Evolutionary conservation across 2,113 vertebrate genomes (phyloP).

Genomic region (Capricornis sumatraensis): DNA sequence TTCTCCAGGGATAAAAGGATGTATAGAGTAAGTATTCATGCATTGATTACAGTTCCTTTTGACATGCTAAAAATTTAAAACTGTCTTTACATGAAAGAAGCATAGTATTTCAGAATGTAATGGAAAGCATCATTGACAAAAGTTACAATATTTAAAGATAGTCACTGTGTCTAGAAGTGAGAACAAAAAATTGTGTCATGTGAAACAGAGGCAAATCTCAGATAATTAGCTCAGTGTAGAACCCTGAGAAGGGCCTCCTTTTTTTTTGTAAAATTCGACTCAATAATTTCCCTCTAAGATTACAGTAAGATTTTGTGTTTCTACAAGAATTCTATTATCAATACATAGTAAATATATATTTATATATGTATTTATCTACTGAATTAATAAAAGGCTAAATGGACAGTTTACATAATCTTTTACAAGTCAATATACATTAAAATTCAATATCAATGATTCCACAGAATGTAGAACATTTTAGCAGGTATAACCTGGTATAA

Average conservation of each 20-base stretch:
- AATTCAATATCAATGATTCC: background rate
- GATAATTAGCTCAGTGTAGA: background rate
- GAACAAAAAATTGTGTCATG: background rate
- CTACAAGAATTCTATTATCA: background rate
- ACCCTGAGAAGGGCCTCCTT: background rate
- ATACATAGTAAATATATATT: background rate
- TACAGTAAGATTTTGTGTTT: background rate
- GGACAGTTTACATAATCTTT: background rate
- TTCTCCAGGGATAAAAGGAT: background rate
- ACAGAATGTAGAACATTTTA: background rate
- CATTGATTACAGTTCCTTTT: background rate
- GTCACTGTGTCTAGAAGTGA: background rate
- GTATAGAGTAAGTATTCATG: background rate
- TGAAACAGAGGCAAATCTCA: background rate
- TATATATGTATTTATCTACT: background rate
- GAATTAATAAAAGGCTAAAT: background rate
- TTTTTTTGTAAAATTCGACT: background rate
- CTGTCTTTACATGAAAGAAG: background rate
- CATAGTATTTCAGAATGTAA: background rate
- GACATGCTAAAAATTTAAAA: background rate
- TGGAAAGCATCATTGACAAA: background rate
- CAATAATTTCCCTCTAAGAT: background rate
- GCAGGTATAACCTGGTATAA: background rate
- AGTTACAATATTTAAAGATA: background rate
- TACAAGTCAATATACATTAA: background rate